phyloP scores from a whole-genome alignment of 2,113 vertebrate genomes.

The Xerus inauris region DNA sequence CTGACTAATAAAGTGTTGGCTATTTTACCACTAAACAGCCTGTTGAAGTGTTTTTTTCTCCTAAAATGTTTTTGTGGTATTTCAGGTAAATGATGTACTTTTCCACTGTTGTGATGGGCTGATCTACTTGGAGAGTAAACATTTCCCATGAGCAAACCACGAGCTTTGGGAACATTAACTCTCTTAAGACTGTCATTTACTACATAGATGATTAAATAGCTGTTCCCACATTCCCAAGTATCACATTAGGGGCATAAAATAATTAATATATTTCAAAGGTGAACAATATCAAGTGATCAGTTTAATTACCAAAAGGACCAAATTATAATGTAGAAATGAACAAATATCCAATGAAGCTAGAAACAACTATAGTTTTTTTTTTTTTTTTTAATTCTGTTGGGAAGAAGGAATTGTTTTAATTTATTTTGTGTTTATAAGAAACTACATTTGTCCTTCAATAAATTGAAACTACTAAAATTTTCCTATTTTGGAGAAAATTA shows the following conservation, averaged over 20 bases:
- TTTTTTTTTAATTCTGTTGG: neutral
- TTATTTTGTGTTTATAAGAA: conserved; percentile 47
- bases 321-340: conserved; percentile 17
- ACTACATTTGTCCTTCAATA: conserved; percentile 38
- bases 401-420: conserved; percentile 15
- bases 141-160: neutral
- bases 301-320: conserved; percentile 34
- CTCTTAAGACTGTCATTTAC: neutral
- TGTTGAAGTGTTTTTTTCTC: neutral
- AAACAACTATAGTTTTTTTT: neutral
- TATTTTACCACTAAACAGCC: neutral
- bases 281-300: neutral
- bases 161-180: neutral
- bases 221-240: neutral
- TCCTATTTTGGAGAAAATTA: conserved; percentile 42
- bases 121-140: neutral
- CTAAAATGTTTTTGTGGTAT: conserved; percentile 49
- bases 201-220: conserved; percentile 20
- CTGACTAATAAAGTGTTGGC: neutral
- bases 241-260: neutral
- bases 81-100: neutral
- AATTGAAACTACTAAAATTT: conserved; percentile 55
- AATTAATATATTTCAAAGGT: conserved; percentile 24
- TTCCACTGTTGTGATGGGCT: neutral
- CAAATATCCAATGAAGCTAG: neutral